Evolutionary conservation across 2,797 vertebrate species (phyloP), one percentile per base, ranked within the genome.

Genomic region (Alca torda): DNA sequence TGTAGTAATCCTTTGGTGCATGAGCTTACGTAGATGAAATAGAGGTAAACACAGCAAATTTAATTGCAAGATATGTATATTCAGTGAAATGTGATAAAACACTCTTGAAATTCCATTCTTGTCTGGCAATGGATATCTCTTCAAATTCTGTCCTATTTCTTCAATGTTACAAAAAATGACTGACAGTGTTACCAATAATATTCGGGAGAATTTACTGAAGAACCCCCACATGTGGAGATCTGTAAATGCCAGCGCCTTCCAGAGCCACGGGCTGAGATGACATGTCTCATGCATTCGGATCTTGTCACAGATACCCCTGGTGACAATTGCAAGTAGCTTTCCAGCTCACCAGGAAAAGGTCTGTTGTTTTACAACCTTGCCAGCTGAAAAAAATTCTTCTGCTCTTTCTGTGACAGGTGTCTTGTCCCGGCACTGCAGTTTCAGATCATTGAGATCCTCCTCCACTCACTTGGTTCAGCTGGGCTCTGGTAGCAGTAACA

Each of bases 71-170:
- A 14, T 48, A 23, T 41, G 10, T 53, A 35, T 57, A 17, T 56
- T 59, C 18, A 45, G 43, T 81, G 41, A 80, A 76, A 73, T 35
- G 25, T 41, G 30, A 63, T 69, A 69, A 60, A 84, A 45, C 30
- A 11, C 17, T 87, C 33, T 25, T 68, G 64, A 77, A 90, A 73
- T 46, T 77, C 33, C 13, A 10, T 59, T 81, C 31, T 39, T 2
- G 0, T 20, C 20, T 59, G 26, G 33, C 19, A 77, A n/a, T 25
- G 23, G 35, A 24, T 76, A 39, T 24, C 0, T 0, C 54, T 72
- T 86, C 35, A 84, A 86, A 51, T 80, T 91, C 54, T 65, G 16
- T 43, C 51, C 25, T 84, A 1, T 25, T 82, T 65, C 26, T 57
- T 53, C 72, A 59, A n/a, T 37, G 48, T 76, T 63, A 51, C 16